Evolutionary conservation across 2,113 vertebrate genomes (phyloP).

Genomic region (Suricata suricatta): DNA sequence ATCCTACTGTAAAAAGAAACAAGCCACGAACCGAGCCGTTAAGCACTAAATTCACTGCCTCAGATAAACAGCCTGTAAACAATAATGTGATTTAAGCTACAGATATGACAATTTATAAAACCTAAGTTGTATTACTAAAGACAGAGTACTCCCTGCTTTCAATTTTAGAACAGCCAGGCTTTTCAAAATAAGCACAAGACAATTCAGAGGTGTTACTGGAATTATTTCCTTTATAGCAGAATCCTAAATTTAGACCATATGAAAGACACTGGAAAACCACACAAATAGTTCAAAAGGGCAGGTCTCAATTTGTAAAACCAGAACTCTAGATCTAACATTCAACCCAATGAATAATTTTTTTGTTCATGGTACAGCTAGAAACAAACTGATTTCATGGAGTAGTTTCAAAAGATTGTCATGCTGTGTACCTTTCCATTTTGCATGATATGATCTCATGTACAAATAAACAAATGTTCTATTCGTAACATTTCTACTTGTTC

Average conservation of each 20-base stretch:
- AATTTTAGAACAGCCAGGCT: conserved; percentile 38
- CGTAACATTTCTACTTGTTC: conserved; percentile 17
- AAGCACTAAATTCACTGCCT: conserved; percentile 20
- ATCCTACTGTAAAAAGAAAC: neutral
- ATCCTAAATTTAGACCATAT: conserved; percentile 9
- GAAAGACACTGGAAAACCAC: conserved; percentile 37
- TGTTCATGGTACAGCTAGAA: neutral
- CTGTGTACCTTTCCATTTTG: conserved; percentile 12
- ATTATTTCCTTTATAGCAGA: conserved; percentile 19
- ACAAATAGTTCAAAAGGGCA: conserved; percentile 16
- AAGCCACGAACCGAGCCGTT: neutral
- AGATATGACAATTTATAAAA: conserved; percentile 17
- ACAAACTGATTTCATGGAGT: conserved; percentile 22
- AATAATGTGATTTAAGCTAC: neutral
- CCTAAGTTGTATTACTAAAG: conserved; percentile 19
- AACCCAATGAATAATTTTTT: conserved; percentile 42
- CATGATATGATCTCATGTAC: neutral
- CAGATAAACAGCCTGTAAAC: conserved; percentile 37
- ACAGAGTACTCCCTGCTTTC: conserved; percentile 36
- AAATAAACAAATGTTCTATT: conserved; percentile 35
- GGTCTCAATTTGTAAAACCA: conserved; percentile 55
- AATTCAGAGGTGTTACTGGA: neutral
- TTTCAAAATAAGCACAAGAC: conserved; percentile 51
- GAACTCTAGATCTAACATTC: conserved; percentile 35
- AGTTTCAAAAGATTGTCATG: conserved; percentile 9